Conservation (phyloP, 2,888 invertebrate species). For the Notodonta ziczac region DNA sequence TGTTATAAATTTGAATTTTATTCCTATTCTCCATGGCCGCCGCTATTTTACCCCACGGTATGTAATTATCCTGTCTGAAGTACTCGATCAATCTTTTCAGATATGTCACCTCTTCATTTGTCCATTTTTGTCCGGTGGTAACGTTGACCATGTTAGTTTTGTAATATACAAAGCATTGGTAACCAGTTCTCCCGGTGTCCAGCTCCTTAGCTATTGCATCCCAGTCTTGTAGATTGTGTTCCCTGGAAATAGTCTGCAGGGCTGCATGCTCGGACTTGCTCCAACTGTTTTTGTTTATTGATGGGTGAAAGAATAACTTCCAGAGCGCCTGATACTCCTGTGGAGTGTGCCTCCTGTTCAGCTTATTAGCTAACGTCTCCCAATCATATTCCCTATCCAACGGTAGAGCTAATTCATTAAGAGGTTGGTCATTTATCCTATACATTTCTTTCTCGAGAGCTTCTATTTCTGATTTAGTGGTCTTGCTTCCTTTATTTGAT, state of each 20-base stretch:
- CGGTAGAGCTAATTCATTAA: constrained; percentile 61
- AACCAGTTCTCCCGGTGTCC: constrained; percentile 85
- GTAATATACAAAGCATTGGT: constrained; percentile 88
- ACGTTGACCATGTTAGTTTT: constrained; percentile 75
- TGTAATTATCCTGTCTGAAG: constrained; percentile 86
- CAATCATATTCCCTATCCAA: constrained; percentile 83
- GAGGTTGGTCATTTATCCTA: constrained; percentile 42
- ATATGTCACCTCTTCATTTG: constrained; percentile 87
- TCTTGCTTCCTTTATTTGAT: constrained; percentile 15
- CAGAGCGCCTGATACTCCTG: constrained; percentile 89
- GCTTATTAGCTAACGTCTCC: constrained; percentile 76
- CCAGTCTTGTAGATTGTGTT: constrained; percentile 86
- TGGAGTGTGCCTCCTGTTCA: constrained; percentile 84
- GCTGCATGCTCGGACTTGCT: constrained; percentile 53
- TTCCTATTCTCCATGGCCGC: constrained; percentile 86
- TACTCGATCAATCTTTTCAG: constrained; percentile 86
- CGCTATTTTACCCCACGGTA: constrained; percentile 90
- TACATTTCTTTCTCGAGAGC: constrained; percentile 45
- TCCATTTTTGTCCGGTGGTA: constrained; percentile 83
- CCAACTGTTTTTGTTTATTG: constrained; percentile 83
- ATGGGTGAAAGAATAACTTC: constrained; percentile 88
- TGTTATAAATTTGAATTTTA: constrained; percentile 87
- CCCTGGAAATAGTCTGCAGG: constrained; percentile 54
- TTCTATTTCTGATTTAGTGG: constrained; percentile 36
- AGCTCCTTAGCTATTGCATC: constrained; percentile 84